phyloP scores from a whole-genome alignment of 2,797 vertebrate species.

The Anas flavirostris region DNA sequence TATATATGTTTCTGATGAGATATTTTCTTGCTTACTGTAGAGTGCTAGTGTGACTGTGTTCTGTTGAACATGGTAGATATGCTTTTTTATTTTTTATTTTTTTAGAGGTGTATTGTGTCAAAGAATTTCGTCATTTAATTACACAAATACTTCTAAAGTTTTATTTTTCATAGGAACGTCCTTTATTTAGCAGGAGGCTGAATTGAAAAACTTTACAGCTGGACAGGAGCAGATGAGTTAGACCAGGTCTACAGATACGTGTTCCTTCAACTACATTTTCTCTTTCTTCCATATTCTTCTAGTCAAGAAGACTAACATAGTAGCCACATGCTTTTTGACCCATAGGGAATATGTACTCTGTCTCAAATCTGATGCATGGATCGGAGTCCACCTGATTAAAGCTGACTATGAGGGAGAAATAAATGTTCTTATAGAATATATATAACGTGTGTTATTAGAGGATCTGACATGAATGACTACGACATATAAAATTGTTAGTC shows the following conservation, averaged over 20 bases:
- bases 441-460: neutral
- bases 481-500: neutral
- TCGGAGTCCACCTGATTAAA: neutral
- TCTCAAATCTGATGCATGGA: neutral
- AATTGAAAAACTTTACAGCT: neutral
- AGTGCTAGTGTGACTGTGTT: neutral
- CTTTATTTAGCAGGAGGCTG: neutral
- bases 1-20: neutral
- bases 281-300: neutral
- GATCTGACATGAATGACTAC: neutral
- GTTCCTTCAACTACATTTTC: neutral
- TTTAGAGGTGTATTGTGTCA: neutral
- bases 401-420: neutral
- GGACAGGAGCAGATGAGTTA: neutral
- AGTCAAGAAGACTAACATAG: neutral
- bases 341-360: neutral
- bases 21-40: neutral
- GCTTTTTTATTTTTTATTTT: neutral
- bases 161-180: neutral
- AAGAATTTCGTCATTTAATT: neutral
- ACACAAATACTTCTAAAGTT: neutral
- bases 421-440: neutral
- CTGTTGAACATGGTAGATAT: neutral
- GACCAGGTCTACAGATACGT: neutral
- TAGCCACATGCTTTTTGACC: neutral